A percentile compares a stretch with the other conserved stretches of the same genome.
phyloP scores from a whole-genome alignment of 2,797 vertebrate genomes.

The Sebastes nivosus region DNA sequence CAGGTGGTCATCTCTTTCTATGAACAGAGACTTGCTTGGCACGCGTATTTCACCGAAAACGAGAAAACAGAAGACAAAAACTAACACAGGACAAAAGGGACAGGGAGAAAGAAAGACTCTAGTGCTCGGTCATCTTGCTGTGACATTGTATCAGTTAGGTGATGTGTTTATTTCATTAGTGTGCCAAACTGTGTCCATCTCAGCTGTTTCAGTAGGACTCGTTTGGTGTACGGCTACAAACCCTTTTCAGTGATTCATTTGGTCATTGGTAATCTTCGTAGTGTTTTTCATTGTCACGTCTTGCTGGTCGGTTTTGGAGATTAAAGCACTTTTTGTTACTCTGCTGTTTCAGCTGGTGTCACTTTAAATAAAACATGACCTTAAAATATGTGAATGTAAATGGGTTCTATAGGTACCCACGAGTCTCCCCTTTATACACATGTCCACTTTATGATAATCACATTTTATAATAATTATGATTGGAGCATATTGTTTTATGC shows the following conservation, averaged over 20 bases:
- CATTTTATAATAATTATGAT: no score
- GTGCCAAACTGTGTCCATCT: constrained; percentile 40
- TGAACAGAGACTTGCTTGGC: constrained; percentile 96
- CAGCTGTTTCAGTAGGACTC: constrained; percentile 29
- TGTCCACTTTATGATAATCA: no score
- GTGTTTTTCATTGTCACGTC: constrained; percentile 60
- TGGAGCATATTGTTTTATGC: no score
- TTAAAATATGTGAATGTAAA: no score
- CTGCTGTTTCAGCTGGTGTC: constrained; percentile 17
- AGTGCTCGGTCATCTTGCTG: constrained; percentile 35
- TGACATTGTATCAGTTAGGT: constrained; percentile 23
- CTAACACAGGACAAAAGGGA: constrained; percentile 66
- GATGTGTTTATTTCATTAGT: constrained; percentile 38
- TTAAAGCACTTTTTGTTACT: constrained; percentile 79
- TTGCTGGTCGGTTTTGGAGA: constrained; percentile 75
- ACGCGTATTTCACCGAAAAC: constrained; percentile 95
- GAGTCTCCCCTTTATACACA: no score
- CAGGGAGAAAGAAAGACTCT: constrained; percentile 25
- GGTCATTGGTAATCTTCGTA: constrained; percentile 46
- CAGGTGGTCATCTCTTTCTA: constrained; percentile 99
- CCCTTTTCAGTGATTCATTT: constrained; percentile 42
- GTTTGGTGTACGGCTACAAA: constrained; percentile 45
- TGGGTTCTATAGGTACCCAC: no score
- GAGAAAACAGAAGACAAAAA: constrained; percentile 98
- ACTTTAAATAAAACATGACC: neutral